Conservation (phyloP, 2,888 invertebrate species). For the Eristalis arbustorum region DNA sequence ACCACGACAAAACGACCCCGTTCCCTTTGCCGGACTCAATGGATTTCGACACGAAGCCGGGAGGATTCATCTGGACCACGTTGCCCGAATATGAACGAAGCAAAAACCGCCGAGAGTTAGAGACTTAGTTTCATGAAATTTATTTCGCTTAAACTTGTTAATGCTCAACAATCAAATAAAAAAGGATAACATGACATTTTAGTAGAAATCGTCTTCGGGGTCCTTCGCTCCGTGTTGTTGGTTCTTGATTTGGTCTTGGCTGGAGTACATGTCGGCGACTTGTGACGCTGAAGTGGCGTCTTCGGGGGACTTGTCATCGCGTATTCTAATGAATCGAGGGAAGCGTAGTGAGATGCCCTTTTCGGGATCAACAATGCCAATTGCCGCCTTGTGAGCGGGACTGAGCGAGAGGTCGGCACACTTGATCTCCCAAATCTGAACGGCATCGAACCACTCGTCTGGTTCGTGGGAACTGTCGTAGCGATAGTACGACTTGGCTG, state of each 20-base stretch:
- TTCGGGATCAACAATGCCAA: constrained; percentile 92
- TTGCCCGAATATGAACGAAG: constrained; percentile 78
- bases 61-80: constrained; percentile 85
- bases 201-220: constrained; percentile 78
- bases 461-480: constrained; percentile 88
- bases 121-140: constrained; percentile 38
- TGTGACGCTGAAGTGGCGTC: constrained; percentile 95
- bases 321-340: constrained; percentile 92
- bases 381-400: constrained; percentile 94
- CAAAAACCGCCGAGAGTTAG: constrained; percentile 49
- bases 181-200: constrained; percentile 27
- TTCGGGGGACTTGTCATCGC: constrained; percentile 96
- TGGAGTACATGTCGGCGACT: constrained; percentile 93
- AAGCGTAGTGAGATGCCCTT: constrained; percentile 97
- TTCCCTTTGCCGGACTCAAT: constrained; percentile 83
- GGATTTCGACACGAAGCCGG: constrained; percentile 81
- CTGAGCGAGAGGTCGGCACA: constrained; percentile 98
- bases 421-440: constrained; percentile 97
- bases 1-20: constrained; percentile 87
- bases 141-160: constrained; percentile 18
- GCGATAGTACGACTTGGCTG: constrained; percentile 89
- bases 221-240: constrained; percentile 78
- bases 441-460: constrained; percentile 94
- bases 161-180: constrained; percentile 41
- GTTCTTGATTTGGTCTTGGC: constrained; percentile 94